Conservation (phyloP, 64 coral and sea anemone species). For the Stichodactyla mertensii region DNA sequence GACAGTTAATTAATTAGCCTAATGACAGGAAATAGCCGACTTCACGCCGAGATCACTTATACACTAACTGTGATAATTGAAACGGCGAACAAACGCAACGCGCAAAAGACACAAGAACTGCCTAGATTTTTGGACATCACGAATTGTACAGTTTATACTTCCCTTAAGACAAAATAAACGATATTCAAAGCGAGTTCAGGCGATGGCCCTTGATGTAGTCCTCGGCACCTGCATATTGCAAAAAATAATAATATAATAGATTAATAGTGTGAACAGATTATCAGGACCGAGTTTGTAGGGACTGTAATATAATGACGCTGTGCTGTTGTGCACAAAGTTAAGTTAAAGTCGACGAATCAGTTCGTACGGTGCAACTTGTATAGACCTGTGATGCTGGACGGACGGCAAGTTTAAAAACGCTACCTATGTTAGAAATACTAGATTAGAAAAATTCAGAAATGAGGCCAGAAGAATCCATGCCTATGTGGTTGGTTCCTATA, state of each 20-base stretch:
- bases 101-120: not conserved
- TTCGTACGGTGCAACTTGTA: no score
- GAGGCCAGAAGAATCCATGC: no score
- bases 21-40: conserved; percentile 39
- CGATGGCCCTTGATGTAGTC: not conserved
- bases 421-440: no score
- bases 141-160: not conserved
- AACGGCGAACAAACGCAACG: not conserved
- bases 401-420: no score
- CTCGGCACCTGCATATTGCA: not conserved
- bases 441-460: no score
- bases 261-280: not conserved
- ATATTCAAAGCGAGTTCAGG: not conserved
- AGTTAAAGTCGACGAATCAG: no score
- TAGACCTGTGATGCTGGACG: no score
- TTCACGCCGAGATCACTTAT: conserved; percentile 42
- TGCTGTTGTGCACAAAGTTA: no score
- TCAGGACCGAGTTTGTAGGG: not conserved
- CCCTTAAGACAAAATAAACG: not conserved
- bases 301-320: not conserved
- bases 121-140: not conserved
- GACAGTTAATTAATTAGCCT: conserved; percentile 58
- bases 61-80: conserved; percentile 7
- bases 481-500: no score
- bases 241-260: not conserved